phyloP scores from a whole-genome alignment of 2,888 invertebrate genomes.

The Drosophila paucipuncta region DNA sequence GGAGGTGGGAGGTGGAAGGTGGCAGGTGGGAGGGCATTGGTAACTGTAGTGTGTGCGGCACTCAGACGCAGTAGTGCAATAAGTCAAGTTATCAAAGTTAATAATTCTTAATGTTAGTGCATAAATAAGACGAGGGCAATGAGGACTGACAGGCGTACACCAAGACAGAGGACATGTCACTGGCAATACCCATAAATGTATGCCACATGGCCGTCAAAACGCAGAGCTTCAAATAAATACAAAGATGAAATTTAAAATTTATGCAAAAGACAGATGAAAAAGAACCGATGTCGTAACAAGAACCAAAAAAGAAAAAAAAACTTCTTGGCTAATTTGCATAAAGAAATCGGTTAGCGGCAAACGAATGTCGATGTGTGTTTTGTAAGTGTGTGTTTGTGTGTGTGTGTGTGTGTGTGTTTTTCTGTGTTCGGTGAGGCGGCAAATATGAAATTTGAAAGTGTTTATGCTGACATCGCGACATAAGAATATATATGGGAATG shows the following conservation, averaged over 20 bases:
- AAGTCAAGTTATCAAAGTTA: slow-evolving; percentile 79
- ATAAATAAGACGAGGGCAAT: slow-evolving; percentile 71
- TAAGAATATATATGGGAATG: slow-evolving; percentile 35
- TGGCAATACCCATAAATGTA: slow-evolving; percentile 64
- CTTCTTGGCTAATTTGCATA: slow-evolving; percentile 74
- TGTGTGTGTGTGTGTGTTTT: slow-evolving; percentile 10
- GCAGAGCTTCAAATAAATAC: slow-evolving; percentile 61
- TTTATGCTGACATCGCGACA: slow-evolving; percentile 78
- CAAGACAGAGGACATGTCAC: slow-evolving; percentile 55
- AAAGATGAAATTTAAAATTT: slow-evolving; percentile 72
- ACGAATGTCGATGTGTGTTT: slow-evolving; percentile 31
- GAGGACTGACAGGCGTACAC: slow-evolving; percentile 26
- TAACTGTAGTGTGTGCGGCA: slow-evolving; percentile 5
- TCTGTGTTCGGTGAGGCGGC: slow-evolving; percentile 60
- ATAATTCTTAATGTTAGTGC: slow-evolving; percentile 81
- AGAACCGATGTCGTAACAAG: slow-evolving; percentile 30
- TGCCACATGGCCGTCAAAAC: slow-evolving; percentile 46
- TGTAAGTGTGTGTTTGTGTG: neutral
- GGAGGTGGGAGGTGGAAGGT: too few relatives aligned
- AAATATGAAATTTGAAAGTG: slow-evolving; percentile 76
- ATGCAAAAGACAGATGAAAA: slow-evolving; percentile 64
- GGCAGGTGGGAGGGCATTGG: neutral
- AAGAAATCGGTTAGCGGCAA: slow-evolving; percentile 69
- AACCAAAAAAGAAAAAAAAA: slow-evolving; percentile 26
- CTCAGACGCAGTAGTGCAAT: slow-evolving; percentile 63